Conservation (phyloP, 2,113 vertebrate species). For the Lates calcarifer region DNA sequence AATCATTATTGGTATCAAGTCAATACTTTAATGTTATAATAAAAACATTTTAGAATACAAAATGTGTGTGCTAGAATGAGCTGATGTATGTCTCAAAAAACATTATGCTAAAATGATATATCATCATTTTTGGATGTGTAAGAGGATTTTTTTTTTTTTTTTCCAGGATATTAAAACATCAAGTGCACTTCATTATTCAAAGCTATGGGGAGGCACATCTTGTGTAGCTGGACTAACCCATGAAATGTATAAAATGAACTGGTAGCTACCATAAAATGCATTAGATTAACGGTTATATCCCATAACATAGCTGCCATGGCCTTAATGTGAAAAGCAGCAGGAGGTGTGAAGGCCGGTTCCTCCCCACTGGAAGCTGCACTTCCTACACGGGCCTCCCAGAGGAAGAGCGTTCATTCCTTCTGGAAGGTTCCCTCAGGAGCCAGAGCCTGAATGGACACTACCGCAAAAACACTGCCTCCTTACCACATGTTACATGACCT, state of each 20-base stretch:
- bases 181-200: slow-evolving; percentile 8
- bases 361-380: slow-evolving; percentile 69
- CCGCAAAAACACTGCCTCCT: slow-evolving; percentile 57
- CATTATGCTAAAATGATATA: background rate
- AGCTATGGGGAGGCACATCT: slow-evolving; percentile 14
- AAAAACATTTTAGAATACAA: too few species aligned
- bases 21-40: too few species aligned
- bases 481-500: slow-evolving; percentile 74
- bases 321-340: slow-evolving; percentile 78
- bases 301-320: slow-evolving; percentile 36
- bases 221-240: slow-evolving; percentile 3
- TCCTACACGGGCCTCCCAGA: slow-evolving; percentile 77
- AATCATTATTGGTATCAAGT: too few species aligned
- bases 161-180: slow-evolving; percentile 37
- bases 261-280: slow-evolving; percentile 46
- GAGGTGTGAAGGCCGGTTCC: slow-evolving; percentile 60
- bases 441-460: slow-evolving; percentile 65
- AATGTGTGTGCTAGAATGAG: background rate
- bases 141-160: slow-evolving; percentile 1
- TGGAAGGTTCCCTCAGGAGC: slow-evolving; percentile 70
- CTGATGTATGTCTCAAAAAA: background rate
- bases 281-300: slow-evolving; percentile 56
- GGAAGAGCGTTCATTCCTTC: slow-evolving; percentile 76
- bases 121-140: background rate
- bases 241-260: slow-evolving; percentile 22